phyloP scores from a whole-genome alignment of 2,797 vertebrate genomes.

The Pangasius larnaudii region DNA sequence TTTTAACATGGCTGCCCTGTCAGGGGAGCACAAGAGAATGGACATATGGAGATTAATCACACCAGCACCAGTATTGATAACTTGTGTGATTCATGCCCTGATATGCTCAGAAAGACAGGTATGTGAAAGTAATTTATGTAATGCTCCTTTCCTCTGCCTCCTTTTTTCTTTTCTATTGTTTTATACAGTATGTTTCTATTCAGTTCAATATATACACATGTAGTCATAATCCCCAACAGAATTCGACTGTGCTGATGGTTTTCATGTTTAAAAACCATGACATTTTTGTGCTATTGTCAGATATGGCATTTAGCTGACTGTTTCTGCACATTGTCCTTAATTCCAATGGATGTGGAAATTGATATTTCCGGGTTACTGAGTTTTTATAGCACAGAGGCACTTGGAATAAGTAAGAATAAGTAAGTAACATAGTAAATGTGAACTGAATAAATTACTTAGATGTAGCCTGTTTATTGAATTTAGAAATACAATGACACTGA shows the following conservation, averaged over 20 bases:
- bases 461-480: conserved; percentile 11
- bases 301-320: conserved; percentile 37
- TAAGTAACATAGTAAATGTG: conserved; percentile 26
- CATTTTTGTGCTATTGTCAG: conserved; percentile 39
- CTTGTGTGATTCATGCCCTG: conserved; percentile 61
- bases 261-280: conserved; percentile 31
- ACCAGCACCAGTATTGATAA: conserved; percentile 63
- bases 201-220: not conserved
- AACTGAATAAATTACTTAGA: conserved; percentile 21
- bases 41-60: conserved; percentile 63
- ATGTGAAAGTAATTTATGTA: conserved; percentile 28
- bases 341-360: conserved; percentile 26
- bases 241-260: conserved; percentile 12
- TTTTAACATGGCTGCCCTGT: conserved; percentile 60
- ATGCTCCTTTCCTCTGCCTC: not conserved
- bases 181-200: not conserved
- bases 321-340: conserved; percentile 45
- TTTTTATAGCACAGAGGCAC: conserved; percentile 38
- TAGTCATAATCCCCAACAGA: not conserved
- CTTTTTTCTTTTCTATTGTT: conserved; percentile 22
- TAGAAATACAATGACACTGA: conserved; percentile 9
- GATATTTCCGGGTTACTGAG: conserved; percentile 24
- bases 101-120: conserved; percentile 30
- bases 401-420: conserved; percentile 20
- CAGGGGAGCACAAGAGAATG: conserved; percentile 60